Conservation (phyloP, 2,888 invertebrate species). For the Allophyes oxyacanthae region DNA sequence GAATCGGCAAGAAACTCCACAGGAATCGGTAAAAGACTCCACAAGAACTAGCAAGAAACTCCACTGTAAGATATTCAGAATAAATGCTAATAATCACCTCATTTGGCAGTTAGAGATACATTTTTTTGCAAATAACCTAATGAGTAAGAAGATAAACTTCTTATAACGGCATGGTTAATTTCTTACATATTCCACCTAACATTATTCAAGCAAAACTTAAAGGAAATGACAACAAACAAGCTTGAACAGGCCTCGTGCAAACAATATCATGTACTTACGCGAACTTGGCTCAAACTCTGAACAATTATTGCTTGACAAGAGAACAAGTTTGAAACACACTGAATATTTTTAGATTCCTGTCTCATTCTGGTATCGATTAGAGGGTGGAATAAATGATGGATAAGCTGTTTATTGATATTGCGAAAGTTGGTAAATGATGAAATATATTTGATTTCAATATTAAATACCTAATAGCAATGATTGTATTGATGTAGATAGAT, state of each 20-base stretch:
- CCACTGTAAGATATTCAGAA: too few relatives aligned
- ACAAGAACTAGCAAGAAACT: too few relatives aligned
- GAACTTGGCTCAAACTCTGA: constrained; percentile 38
- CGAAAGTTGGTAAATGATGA: constrained; percentile 23
- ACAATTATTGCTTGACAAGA: constrained; percentile 52
- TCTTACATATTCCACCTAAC: constrained; percentile 11
- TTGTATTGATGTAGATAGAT: too few relatives aligned
- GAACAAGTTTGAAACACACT: constrained; percentile 26
- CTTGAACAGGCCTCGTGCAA: constrained; percentile 38
- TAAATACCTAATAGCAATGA: too few relatives aligned
- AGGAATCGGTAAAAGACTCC: too few relatives aligned
- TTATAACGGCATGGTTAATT: too few relatives aligned
- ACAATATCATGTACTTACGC: constrained; percentile 50
- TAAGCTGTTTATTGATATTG: constrained; percentile 10
- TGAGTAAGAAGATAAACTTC: too few relatives aligned
- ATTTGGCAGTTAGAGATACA: too few relatives aligned
- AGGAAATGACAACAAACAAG: constrained; percentile 46
- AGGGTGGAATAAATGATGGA: not conserved
- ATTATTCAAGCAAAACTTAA: constrained; percentile 32
- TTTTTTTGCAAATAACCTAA: too few relatives aligned
- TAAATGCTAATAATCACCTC: too few relatives aligned
- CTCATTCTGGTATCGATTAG: constrained; percentile 39
- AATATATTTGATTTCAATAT: too few relatives aligned
- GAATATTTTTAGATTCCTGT: constrained; percentile 48
- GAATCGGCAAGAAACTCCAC: too few relatives aligned